Evolutionary conservation across 2,888 invertebrate species (phyloP).

Genomic region (Lasius platythorax): DNA sequence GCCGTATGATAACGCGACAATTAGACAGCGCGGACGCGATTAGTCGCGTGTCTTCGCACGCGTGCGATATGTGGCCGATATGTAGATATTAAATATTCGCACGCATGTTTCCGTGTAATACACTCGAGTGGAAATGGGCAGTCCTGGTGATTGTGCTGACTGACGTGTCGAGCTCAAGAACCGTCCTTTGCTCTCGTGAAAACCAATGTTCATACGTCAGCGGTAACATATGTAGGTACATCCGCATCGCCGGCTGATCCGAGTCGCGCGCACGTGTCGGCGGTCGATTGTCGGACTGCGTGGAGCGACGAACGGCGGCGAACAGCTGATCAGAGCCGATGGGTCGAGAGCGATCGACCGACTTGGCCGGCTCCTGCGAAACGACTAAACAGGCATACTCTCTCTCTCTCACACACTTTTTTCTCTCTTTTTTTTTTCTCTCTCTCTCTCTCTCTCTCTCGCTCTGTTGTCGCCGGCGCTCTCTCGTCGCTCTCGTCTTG

Average conservation of each 20-base stretch:
- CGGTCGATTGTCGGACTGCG: conserved; percentile 57
- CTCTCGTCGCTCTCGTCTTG: conserved; percentile 10
- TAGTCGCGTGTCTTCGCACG: neutral
- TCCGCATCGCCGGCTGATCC: conserved; percentile 15
- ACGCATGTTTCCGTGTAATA: neutral
- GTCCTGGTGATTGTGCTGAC: neutral
- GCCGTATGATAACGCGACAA: neutral
- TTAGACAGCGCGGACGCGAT: neutral
- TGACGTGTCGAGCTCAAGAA: neutral
- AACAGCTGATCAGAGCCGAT: conserved; percentile 69
- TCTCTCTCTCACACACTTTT: neutral
- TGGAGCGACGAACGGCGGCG: conserved; percentile 59
- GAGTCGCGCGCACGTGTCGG: conserved; percentile 55
- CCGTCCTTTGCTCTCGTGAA: neutral
- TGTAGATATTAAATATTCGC: neutral
- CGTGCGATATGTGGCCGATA: neutral
- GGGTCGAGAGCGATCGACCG: conserved; percentile 72
- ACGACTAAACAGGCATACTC: conserved; percentile 46
- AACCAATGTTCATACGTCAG: neutral
- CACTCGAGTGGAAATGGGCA: neutral
- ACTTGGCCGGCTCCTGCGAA: conserved; percentile 70
- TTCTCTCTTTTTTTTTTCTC: no score
- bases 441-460: neutral
- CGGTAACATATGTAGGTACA: neutral
- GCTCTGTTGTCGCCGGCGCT: conserved; percentile 11